These are phyloP conservation scores for Columba guinea DNA, from an alignment of 2,797 vertebrate species.

Conservation along the genomic window DNA sequence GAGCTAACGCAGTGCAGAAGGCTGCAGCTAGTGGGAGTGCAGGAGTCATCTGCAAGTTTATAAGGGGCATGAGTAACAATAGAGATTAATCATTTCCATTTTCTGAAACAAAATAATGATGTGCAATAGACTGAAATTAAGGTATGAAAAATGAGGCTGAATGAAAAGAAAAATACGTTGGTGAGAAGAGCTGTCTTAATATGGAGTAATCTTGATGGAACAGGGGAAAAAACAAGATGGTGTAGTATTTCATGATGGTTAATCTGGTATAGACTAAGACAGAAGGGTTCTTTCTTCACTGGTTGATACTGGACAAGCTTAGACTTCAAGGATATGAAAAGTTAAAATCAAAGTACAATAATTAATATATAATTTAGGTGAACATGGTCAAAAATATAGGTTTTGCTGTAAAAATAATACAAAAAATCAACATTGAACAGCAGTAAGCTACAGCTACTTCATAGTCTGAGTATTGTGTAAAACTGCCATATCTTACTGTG, in stretches of 20 bases:
- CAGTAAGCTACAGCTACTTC: not conserved
- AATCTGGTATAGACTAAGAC: not conserved
- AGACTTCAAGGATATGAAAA: not conserved
- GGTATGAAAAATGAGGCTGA: not conserved
- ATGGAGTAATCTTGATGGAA: not conserved
- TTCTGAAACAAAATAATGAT: slow-evolving; percentile 13
- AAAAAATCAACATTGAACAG: not conserved
- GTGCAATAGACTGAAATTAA: not conserved
- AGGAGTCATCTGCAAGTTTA: not conserved
- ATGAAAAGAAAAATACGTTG: not conserved
- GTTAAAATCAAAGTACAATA: not conserved
- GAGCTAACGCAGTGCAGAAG: not conserved
- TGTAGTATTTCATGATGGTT: not conserved
- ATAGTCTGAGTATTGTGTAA: not conserved
- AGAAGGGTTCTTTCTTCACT: not conserved
- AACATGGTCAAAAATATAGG: not conserved
- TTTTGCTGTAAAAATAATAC: not conserved
- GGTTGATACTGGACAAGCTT: not conserved
- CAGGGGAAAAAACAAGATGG: not conserved
- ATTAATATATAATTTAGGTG: not conserved
- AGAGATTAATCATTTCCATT: not conserved
- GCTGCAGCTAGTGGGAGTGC: not conserved
- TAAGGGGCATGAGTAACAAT: not conserved
- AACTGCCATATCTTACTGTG: not conserved
- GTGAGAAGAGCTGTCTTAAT: not conserved